phyloP scores from a whole-genome alignment of 1,140 invertebrate species.

The Galleria mellonella region DNA sequence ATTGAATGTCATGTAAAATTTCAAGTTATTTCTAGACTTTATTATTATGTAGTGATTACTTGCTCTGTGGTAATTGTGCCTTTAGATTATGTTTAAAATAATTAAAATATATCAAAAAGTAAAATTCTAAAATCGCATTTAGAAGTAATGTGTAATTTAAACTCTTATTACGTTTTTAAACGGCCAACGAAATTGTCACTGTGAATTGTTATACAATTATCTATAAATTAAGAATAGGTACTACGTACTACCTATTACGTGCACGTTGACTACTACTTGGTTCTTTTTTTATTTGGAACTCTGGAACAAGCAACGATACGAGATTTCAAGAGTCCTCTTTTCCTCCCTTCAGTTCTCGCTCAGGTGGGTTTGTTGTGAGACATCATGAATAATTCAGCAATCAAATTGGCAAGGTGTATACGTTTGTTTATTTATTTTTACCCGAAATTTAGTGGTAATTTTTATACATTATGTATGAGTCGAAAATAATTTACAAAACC shows the following conservation, averaged over 20 bases:
- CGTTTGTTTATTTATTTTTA: slow-evolving; percentile 65
- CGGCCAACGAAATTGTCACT: no score
- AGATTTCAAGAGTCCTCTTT: slow-evolving; percentile 41
- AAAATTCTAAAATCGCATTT: no score
- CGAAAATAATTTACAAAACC: slow-evolving; percentile 18
- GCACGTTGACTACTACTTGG: background rate
- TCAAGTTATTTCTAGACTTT: no score
- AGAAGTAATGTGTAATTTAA: no score
- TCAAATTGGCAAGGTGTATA: slow-evolving; percentile 66
- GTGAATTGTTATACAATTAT: no score
- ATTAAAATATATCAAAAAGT: no score
- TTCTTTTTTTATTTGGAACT: slow-evolving; percentile 42
- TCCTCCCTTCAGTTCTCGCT: slow-evolving; percentile 24
- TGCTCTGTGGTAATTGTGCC: no score
- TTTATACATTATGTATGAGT: slow-evolving; percentile 37
- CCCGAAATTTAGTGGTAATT: slow-evolving; percentile 55
- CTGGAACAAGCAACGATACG: slow-evolving; percentile 38
- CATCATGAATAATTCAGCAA: slow-evolving; percentile 70
- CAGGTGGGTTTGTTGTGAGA: slow-evolving; percentile 51
- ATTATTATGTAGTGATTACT: no score
- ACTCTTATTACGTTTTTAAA: no score
- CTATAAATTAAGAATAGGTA: no score
- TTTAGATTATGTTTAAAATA: no score
- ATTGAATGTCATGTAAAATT: no score
- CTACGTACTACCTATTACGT: background rate